Conservation (phyloP, 2,113 vertebrate species). For the Eleginops maclovinus region DNA sequence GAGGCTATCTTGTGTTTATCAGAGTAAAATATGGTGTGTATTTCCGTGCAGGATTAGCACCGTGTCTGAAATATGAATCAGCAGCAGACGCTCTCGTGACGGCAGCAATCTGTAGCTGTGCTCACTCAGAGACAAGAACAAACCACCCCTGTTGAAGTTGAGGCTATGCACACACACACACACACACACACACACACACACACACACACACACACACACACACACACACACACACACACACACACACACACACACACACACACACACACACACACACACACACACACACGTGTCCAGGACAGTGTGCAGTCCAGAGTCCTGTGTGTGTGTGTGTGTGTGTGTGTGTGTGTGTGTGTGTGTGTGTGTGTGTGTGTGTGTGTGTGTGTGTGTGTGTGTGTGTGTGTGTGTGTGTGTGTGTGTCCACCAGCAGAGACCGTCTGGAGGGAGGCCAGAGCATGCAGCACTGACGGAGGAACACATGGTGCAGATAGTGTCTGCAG, state of each 20-base stretch:
- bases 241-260: slow-evolving; percentile 11
- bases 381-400: too few relatives aligned
- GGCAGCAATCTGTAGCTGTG: slow-evolving; percentile 17
- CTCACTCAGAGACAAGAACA: slow-evolving; percentile 35
- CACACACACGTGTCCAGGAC: slow-evolving; percentile 27
- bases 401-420: too few relatives aligned
- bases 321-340: slow-evolving; percentile 37
- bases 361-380: too few relatives aligned
- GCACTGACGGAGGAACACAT: slow-evolving; percentile 12
- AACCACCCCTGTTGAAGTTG: slow-evolving; percentile 16
- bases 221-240: slow-evolving; percentile 12
- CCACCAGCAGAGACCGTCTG: too few relatives aligned
- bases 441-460: slow-evolving; percentile 28
- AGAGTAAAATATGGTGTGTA: slow-evolving; percentile 5
- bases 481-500: slow-evolving; percentile 12
- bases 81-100: slow-evolving; percentile 5
- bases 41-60: background rate
- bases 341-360: too few relatives aligned
- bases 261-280: slow-evolving; percentile 4
- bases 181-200: slow-evolving; percentile 8
- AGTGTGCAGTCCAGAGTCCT: slow-evolving; percentile 27
- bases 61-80: slow-evolving; percentile 40
- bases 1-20: slow-evolving; percentile 11
- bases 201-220: background rate
- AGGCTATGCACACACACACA: background rate